Evolutionary conservation across 2,888 invertebrate genomes (phyloP).

Genomic region (Tanypteryx hageni): DNA sequence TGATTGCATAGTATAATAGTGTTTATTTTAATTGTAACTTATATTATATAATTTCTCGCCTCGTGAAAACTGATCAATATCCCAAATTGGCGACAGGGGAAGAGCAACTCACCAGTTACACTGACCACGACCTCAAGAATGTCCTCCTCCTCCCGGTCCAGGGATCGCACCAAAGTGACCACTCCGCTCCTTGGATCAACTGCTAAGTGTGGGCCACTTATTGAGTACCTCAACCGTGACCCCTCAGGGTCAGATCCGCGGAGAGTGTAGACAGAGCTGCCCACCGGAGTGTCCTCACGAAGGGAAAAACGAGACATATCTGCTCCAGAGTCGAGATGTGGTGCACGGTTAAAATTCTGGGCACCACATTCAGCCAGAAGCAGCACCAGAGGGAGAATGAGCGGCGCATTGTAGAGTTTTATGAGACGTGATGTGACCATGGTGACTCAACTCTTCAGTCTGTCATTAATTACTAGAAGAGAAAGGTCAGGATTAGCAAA

Average conservation of each 20-base stretch:
- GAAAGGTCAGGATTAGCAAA: too few species aligned
- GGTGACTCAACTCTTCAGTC: neutral
- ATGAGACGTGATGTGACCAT: neutral
- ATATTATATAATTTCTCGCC: too few species aligned
- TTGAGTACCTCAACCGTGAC: constrained; percentile 84
- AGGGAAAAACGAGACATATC: constrained; percentile 87
- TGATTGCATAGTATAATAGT: too few species aligned
- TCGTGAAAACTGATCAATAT: neutral
- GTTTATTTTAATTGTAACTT: too few species aligned
- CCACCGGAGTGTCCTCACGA: constrained; percentile 85
- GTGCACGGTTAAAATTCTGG: constrained; percentile 79
- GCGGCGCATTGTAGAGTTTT: neutral
- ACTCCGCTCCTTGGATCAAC: constrained; percentile 87
- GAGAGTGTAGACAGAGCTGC: constrained; percentile 85
- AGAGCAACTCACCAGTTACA: constrained; percentile 80
- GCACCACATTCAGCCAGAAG: neutral
- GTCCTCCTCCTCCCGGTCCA: constrained; percentile 85
- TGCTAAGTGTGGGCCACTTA: constrained; percentile 88
- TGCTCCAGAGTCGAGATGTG: constrained; percentile 86
- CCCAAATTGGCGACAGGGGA: too few species aligned
- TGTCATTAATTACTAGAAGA: too few species aligned
- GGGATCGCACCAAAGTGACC: constrained; percentile 82
- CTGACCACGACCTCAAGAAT: constrained; percentile 88
- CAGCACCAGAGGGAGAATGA: neutral
- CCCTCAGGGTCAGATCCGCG: constrained; percentile 86